phyloP scores from a whole-genome alignment of 37 sponge, comb jelly and placozoan species.

The Petrosia ficiformis region DNA sequence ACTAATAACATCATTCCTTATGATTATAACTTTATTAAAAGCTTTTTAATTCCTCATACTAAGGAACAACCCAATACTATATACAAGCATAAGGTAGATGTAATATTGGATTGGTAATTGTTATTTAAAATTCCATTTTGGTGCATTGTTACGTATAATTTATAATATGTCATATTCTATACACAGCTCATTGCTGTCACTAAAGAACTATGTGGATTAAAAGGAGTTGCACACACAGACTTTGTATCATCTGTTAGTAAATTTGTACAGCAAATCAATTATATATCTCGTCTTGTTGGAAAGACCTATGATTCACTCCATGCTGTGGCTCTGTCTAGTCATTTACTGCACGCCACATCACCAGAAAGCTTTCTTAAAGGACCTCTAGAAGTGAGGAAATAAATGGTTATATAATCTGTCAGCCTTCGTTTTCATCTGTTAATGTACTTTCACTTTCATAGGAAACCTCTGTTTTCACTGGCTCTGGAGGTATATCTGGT shows the following conservation, averaged over 20 bases:
- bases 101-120: no score
- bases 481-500: constrained; percentile 65
- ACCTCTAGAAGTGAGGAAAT: constrained; percentile 10
- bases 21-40: no score
- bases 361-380: constrained; percentile 36
- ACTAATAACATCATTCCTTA: no score
- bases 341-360: constrained; percentile 53
- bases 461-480: constrained; percentile 54
- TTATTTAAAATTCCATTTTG: no score
- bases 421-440: not conserved
- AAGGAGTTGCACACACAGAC: constrained; percentile 52
- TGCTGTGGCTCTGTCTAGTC: constrained; percentile 51
- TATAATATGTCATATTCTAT: not conserved
- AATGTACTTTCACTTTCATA: constrained; percentile 12
- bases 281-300: constrained; percentile 68
- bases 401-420: not conserved
- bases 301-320: constrained; percentile 43
- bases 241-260: constrained; percentile 50
- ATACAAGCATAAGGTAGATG: no score
- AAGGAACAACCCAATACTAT: no score
- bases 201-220: constrained; percentile 71
- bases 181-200: constrained; percentile 64
- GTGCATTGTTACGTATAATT: not conserved
- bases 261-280: constrained; percentile 63
- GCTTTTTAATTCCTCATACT: no score